These are phyloP conservation scores for Forbesichthys papilliferus DNA, from an alignment of 2,113 vertebrate species.

Conservation along the genomic window DNA sequence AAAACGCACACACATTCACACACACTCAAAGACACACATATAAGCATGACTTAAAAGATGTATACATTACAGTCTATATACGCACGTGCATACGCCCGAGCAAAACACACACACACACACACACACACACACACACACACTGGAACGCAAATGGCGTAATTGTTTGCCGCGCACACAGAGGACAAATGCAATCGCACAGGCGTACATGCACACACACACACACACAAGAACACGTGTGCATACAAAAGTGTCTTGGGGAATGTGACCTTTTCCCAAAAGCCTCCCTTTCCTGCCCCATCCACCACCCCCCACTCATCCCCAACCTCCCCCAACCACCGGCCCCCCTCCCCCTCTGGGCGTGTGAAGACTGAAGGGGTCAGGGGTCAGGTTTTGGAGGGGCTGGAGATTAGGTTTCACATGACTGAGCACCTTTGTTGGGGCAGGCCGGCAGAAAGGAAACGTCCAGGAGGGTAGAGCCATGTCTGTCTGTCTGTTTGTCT, in stretches of 20 bases:
- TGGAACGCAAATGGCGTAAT: too few relatives aligned
- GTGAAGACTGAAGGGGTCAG: slow-evolving; percentile 79
- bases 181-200: slow-evolving; percentile 7
- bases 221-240: slow-evolving; percentile 53
- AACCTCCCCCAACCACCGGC: slow-evolving; percentile 52
- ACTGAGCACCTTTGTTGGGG: slow-evolving; percentile 88
- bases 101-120: slow-evolving; percentile 3
- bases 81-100: not conserved
- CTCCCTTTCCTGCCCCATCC: slow-evolving; percentile 70
- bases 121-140: not conserved
- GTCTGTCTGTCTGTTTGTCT: slow-evolving; percentile 73
- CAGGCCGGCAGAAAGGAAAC: slow-evolving; percentile 77
- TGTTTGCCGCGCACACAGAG: not conserved
- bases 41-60: too few relatives aligned
- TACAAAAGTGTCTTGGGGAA: slow-evolving; percentile 76
- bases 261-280: slow-evolving; percentile 80
- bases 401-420: slow-evolving; percentile 86
- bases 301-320: too few relatives aligned
- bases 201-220: slow-evolving; percentile 28
- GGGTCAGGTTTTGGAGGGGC: slow-evolving; percentile 86
- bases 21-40: not conserved
- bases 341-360: slow-evolving; percentile 74
- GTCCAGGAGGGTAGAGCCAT: slow-evolving; percentile 76
- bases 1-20: slow-evolving; percentile 9
- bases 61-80: too few relatives aligned